Percentiles rank a stretch among this genome's conserved stretches.
Conservation (phyloP, 2,797 vertebrate genomes). For the Australoheros facetus region DNA sequence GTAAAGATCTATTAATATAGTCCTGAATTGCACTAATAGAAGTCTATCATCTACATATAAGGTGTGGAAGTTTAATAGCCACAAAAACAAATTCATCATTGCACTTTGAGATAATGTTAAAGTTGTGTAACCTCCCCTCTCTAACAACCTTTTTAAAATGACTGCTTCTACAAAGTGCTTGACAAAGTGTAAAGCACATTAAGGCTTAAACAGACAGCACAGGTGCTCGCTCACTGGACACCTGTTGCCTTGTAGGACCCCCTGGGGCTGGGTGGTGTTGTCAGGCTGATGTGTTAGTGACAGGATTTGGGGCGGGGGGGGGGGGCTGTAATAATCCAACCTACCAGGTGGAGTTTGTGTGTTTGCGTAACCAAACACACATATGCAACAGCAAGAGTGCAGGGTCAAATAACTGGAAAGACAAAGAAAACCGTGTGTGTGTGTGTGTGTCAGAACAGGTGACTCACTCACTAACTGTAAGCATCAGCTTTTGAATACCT, state of each 20-base stretch:
- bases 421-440: conserved; percentile 4
- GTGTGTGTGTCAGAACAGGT: conserved; percentile 8
- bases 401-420: conserved; percentile 33
- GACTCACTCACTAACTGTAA: conserved; percentile 29
- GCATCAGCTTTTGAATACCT: conserved; percentile 38
- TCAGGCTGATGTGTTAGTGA: conserved; percentile 25
- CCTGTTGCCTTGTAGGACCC: conserved; percentile 66
- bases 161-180: not conserved
- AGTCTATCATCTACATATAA: not conserved
- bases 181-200: not conserved
- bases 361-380: not conserved
- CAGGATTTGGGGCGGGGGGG: conserved; percentile 2
- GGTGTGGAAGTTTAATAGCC: not conserved
- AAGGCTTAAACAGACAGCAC: conserved; percentile 28
- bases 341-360: conserved; percentile 58
- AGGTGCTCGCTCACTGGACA: conserved; percentile 57
- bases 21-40: not conserved
- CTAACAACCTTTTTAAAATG: not conserved
- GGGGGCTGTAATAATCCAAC: conserved; percentile 29
- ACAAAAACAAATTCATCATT: not conserved
- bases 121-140: not conserved
- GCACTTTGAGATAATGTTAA: not conserved
- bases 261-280: conserved; percentile 51
- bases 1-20: not conserved
- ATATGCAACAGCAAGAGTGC: conserved; percentile 6